phyloP scores from a whole-genome alignment of 2,113 vertebrate genomes.

The Leptocoma aspasia region DNA sequence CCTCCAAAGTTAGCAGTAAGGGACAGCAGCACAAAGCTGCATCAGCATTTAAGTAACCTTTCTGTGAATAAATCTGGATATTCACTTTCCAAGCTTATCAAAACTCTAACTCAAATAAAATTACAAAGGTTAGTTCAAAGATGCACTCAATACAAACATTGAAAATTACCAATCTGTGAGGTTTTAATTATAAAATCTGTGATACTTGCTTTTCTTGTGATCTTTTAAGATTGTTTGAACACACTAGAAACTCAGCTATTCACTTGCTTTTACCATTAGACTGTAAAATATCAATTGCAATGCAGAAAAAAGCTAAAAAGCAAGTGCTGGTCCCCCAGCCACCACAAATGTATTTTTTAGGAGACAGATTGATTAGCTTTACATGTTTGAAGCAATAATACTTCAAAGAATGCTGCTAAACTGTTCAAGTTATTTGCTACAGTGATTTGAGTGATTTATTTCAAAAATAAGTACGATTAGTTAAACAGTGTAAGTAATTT shows the following conservation, averaged over 20 bases:
- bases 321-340: accelerated
- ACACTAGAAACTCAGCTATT: background rate
- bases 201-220: background rate
- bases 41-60: background rate
- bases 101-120: background rate
- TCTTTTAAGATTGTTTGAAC: background rate
- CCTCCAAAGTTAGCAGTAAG: background rate
- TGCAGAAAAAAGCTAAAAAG: background rate
- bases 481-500: background rate
- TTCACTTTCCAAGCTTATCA: background rate
- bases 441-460: background rate
- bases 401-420: background rate
- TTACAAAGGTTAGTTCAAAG: background rate
- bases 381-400: background rate
- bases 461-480: background rate
- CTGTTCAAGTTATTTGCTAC: background rate
- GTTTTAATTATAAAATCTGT: background rate
- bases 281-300: background rate
- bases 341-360: background rate
- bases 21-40: background rate
- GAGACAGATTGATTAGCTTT: background rate
- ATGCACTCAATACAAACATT: background rate
- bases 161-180: background rate
- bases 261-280: background rate
- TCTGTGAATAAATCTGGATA: background rate